Conservation (phyloP, 2,888 invertebrate genomes). For the Tigriopus californicus region DNA sequence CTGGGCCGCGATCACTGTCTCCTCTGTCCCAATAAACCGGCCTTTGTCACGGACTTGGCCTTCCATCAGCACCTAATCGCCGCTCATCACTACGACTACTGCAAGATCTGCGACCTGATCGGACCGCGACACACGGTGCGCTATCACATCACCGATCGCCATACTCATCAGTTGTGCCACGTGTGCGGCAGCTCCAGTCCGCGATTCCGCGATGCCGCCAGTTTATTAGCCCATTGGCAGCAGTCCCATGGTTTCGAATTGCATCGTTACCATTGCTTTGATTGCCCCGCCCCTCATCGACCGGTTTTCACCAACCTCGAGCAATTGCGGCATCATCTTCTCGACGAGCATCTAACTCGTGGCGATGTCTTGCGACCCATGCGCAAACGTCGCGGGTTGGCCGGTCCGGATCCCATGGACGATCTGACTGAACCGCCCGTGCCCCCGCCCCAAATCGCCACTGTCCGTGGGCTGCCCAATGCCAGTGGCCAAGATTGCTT, state of each 20-base stretch:
- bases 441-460: background rate
- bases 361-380: too few relatives aligned
- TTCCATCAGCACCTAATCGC: conserved; percentile 1
- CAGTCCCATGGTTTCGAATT: background rate
- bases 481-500: conserved; percentile 4
- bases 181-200: background rate
- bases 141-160: conserved; percentile 1
- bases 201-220: background rate
- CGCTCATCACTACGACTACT: conserved; percentile 3
- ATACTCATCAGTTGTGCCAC: background rate
- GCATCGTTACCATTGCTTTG: background rate
- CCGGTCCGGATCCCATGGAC: too few relatives aligned
- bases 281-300: background rate
- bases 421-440: too few relatives aligned
- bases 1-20: background rate
- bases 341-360: background rate
- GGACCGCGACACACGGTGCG: background rate
- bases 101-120: background rate
- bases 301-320: background rate
- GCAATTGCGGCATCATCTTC: background rate
- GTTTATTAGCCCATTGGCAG: background rate
- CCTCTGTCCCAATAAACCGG: background rate
- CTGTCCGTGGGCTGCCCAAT: background rate
- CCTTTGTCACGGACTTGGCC: background rate
- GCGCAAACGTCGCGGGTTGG: too few relatives aligned